Base-by-base conservation (phyloP, 1,140 invertebrate genomes). In the Melipona quadrifasciata region DNA sequence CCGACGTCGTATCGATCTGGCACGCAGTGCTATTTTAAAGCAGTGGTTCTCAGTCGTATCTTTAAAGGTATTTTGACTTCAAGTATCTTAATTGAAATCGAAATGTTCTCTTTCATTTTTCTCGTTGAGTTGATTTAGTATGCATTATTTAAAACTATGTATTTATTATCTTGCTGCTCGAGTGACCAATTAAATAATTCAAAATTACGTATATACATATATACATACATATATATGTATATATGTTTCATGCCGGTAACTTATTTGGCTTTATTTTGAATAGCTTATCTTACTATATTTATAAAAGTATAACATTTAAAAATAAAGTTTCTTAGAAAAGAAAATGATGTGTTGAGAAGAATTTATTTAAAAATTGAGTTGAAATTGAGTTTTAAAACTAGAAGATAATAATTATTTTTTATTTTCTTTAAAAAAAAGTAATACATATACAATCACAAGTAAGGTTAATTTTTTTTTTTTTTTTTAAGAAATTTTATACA, bases 1-100 rank as follows among this genome's bases (percentile, higher is more conserved):
- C 80, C 79, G 86, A 80, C 75, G 75, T 82, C 73, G 79, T 93
- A 93, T 93, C 91, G 92, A 93, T 93, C 91, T 92, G 91, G 61
- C 79, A 86, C 88, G 90, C 91, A 93, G 91, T 93, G 92, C 92
- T 92, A 91, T 92, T 92, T 91, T 91, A 92, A 92, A 88, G 87
- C 91, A 92, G 92, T 85, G 92, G 89, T 86, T 92, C 92, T 93
- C 92, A 93, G 91, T 89, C 78, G 81, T 75, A 39, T 77, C 85
- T 86, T 77, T 87, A 58, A 79, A 77, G 74, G 19, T 57, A 72
- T 80, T 73, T 14, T 19, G 64, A 72, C 70, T 80, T 67, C 58
- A 57, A 80, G 27, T n/a, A 8, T 5, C 64, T 65, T 5, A 12
- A 72, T 57, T 67, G 12, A 61, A 61, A n/a, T 61, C 11, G 39